phyloP scores from a whole-genome alignment of 1,140 invertebrate genomes.

The Saccostrea cuccullata region DNA sequence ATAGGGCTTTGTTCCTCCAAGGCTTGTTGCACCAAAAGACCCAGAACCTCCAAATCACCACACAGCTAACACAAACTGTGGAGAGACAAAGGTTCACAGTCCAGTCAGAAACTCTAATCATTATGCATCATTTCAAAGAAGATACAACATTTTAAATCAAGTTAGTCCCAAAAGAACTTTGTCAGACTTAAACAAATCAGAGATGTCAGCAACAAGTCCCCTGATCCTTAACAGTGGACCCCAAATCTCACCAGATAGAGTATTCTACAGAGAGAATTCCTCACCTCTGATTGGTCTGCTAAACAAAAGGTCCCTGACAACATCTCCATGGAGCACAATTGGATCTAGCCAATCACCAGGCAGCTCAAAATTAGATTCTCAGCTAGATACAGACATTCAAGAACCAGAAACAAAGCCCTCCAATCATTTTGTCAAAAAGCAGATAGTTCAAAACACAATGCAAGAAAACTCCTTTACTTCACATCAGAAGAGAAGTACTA shows the following conservation, averaged over 20 bases:
- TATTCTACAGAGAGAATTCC: not conserved
- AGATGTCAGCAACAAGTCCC: not conserved
- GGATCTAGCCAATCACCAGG: conserved; percentile 4
- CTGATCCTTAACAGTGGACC: not conserved
- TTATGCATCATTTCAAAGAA: not conserved
- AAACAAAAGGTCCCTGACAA: not conserved
- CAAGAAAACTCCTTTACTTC: not conserved
- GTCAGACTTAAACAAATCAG: not conserved
- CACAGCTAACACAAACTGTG: not conserved
- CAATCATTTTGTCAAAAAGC: not conserved
- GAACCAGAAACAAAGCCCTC: not conserved
- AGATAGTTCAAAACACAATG: not conserved
- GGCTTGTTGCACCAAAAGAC: conserved; percentile 58
- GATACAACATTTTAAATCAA: not conserved
- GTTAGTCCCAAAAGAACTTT: not conserved
- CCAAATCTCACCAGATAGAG: not conserved
- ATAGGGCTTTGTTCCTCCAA: conserved; percentile 67
- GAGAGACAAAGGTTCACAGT: not conserved
- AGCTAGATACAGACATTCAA: not conserved
- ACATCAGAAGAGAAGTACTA: conserved; percentile 38
- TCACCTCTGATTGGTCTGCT: conserved; percentile 15
- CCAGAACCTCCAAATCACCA: not conserved
- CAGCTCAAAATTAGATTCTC: not conserved
- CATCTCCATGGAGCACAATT: conserved; percentile 35
- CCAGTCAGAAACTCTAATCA: not conserved